Evolutionary conservation across 2,113 vertebrate genomes (phyloP).

Genomic region (Vireo altiloquus): DNA sequence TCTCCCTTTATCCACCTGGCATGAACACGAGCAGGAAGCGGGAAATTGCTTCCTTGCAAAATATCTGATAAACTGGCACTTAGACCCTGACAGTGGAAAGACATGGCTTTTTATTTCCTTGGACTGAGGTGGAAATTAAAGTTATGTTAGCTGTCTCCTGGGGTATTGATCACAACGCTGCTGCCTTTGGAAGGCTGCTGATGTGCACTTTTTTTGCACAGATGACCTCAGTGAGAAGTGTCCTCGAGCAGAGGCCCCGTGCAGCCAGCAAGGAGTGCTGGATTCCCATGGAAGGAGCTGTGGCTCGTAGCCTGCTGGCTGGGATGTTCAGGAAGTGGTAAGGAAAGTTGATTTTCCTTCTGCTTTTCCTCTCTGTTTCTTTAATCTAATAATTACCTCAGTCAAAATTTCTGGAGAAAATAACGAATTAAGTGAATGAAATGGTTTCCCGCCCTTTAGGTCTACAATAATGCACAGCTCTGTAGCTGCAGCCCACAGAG

Average conservation of each 20-base stretch:
- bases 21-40: not conserved
- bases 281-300: not conserved
- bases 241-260: not conserved
- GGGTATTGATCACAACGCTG: not conserved
- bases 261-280: not conserved
- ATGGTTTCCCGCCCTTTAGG: not conserved
- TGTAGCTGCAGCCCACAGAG: not conserved
- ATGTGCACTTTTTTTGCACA: not conserved
- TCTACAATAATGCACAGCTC: not conserved
- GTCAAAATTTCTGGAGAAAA: not conserved
- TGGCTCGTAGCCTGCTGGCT: not conserved
- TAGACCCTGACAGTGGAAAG: not conserved
- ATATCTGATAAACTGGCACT: not conserved
- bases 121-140: constrained; percentile 23
- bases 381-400: not conserved
- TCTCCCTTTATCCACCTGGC: not conserved
- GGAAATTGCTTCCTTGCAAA: not conserved
- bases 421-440: not conserved
- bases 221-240: not conserved
- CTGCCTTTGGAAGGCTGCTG: not conserved
- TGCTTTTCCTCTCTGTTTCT: not conserved
- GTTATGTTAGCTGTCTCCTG: constrained; percentile 7
- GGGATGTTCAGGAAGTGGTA: not conserved
- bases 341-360: not conserved
- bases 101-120: not conserved